Evolutionary conservation across 1,140 invertebrate species (phyloP).

Genomic region (Medauroidea extradentata): DNA sequence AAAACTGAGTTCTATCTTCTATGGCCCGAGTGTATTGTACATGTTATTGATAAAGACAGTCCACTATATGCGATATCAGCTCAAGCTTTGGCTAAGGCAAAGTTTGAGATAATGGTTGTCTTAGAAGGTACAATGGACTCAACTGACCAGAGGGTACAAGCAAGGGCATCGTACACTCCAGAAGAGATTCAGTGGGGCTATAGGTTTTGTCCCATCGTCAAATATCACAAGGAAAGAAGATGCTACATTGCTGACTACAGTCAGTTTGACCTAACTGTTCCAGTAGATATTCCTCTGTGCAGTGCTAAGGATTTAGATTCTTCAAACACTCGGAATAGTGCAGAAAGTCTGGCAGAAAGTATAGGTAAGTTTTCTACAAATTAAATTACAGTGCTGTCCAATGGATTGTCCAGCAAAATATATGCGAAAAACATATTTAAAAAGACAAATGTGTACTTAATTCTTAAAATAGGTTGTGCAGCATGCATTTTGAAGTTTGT

Average conservation of each 20-base stretch:
- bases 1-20: slow-evolving; percentile 38
- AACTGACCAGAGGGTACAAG: slow-evolving; percentile 84
- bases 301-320: no score
- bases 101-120: slow-evolving; percentile 94
- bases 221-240: slow-evolving; percentile 74
- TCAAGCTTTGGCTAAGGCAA: slow-evolving; percentile 53
- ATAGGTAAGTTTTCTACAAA: no score
- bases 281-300: neutral
- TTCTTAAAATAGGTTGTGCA: no score
- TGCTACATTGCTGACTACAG: slow-evolving; percentile 8
- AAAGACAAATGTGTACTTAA: no score
- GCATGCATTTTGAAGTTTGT: no score
- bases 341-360: no score
- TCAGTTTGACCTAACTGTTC: neutral
- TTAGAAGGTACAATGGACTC: slow-evolving; percentile 93
- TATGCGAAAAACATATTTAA: no score
- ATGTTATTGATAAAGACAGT: slow-evolving; percentile 54
- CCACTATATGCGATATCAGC: slow-evolving; percentile 52
- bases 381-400: no score
- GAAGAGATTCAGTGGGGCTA: slow-evolving; percentile 94
- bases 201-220: slow-evolving; percentile 81
- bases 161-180: slow-evolving; percentile 85
- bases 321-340: no score
- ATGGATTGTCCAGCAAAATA: no score
- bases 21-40: slow-evolving; percentile 60